Conservation (phyloP, 2,113 vertebrate genomes). For the Mesembrinibis cayennensis region DNA sequence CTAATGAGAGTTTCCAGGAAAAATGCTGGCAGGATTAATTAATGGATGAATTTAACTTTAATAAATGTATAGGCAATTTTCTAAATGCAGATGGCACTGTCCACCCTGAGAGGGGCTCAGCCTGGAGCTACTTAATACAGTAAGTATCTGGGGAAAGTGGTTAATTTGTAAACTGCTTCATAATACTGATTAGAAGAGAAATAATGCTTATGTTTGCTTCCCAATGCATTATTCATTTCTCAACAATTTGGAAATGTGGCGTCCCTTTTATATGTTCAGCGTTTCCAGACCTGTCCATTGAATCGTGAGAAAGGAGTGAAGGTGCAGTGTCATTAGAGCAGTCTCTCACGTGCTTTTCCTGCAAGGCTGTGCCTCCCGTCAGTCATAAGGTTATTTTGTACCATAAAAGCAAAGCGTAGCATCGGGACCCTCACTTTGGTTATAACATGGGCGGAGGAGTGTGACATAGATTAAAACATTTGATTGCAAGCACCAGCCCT, state of each 20-base stretch:
- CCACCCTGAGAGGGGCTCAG: conserved; percentile 83
- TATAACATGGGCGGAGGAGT: not conserved
- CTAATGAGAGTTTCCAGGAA: conserved; percentile 85
- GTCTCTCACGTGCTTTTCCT: not conserved
- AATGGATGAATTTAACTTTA: conserved; percentile 95
- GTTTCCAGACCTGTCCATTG: not conserved
- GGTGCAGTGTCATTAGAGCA: not conserved
- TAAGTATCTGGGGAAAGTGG: conserved; percentile 93
- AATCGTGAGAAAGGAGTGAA: not conserved
- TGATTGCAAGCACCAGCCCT: not conserved
- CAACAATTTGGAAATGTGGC: not conserved
- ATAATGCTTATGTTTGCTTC: conserved; percentile 58
- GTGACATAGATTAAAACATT: not conserved
- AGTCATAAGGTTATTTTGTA: not conserved
- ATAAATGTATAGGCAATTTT: conserved; percentile 94
- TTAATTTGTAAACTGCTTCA: conserved; percentile 89
- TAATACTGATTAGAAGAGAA: conserved; percentile 80
- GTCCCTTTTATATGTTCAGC: not conserved
- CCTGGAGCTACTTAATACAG: conserved; percentile 86
- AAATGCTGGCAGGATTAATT: conserved; percentile 87
- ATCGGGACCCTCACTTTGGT: not conserved
- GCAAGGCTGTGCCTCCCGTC: not conserved
- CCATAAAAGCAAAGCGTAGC: not conserved
- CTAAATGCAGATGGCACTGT: conserved; percentile 91
- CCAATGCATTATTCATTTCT: conserved; percentile 65